phyloP scores from a whole-genome alignment of 2,113 vertebrate genomes.

The Microcebus murinus region DNA sequence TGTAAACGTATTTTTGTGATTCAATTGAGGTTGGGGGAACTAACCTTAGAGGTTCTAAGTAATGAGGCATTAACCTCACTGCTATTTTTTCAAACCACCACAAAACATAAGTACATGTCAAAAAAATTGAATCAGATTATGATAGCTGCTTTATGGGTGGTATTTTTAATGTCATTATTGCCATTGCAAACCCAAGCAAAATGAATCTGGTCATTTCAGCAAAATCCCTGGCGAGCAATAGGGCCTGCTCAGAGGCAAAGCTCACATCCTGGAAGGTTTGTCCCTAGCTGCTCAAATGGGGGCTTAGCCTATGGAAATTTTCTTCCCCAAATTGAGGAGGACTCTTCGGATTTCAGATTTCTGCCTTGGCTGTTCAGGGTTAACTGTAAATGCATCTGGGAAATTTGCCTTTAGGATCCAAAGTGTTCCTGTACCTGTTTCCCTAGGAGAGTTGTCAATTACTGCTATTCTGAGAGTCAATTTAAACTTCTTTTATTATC shows the following conservation, averaged over 20 bases:
- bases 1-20: slow-evolving; percentile 82
- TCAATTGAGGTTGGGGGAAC: slow-evolving; percentile 79
- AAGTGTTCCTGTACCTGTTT: neutral
- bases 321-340: neutral
- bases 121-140: slow-evolving; percentile 82
- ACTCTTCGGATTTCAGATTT: neutral
- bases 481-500: neutral
- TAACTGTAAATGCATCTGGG: neutral
- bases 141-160: slow-evolving; percentile 76
- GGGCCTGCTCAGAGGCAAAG: neutral
- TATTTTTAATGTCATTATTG: slow-evolving; percentile 81
- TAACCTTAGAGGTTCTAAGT: slow-evolving; percentile 83
- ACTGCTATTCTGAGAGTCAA: neutral
- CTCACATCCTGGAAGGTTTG: neutral
- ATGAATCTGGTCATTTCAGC: slow-evolving; percentile 77
- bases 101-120: slow-evolving; percentile 81
- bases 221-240: slow-evolving; percentile 77
- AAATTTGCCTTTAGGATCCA: neutral
- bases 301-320: slow-evolving; percentile 51
- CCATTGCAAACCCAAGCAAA: slow-evolving; percentile 81
- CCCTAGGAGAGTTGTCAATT: neutral
- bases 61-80: slow-evolving; percentile 83
- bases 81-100: slow-evolving; percentile 80
- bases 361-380: neutral
- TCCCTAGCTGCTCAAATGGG: slow-evolving; percentile 58